These are phyloP conservation scores for Orius insidiosus DNA, from an alignment of 1,140 invertebrate genomes.

Conservation along the genomic window DNA sequence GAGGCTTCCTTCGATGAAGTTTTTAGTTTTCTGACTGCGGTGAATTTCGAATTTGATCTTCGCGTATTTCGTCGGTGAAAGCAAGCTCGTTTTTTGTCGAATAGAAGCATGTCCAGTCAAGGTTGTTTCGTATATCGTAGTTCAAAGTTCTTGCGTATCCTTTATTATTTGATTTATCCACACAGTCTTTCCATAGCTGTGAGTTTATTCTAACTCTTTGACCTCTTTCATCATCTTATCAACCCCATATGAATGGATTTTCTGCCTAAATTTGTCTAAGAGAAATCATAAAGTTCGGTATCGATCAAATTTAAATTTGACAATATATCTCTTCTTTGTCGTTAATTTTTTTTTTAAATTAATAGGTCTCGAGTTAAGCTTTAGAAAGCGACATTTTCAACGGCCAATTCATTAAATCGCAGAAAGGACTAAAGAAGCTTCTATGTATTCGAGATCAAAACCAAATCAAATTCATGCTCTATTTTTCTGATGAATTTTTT, in stretches of 20 bases:
- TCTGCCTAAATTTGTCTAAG: slow-evolving; percentile 21
- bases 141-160: slow-evolving; percentile 18
- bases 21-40: slow-evolving; percentile 10
- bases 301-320: slow-evolving; percentile 23
- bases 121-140: slow-evolving; percentile 16
- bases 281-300: slow-evolving; percentile 23
- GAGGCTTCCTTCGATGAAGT: neutral
- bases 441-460: slow-evolving; percentile 34
- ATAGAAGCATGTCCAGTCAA: slow-evolving; percentile 15
- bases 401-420: slow-evolving; percentile 31
- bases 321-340: slow-evolving; percentile 15
- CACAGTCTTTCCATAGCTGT: slow-evolving; percentile 16
- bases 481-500: slow-evolving; percentile 22
- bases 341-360: slow-evolving; percentile 11
- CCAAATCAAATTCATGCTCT: slow-evolving; percentile 30
- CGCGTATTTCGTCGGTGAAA: slow-evolving; percentile 17
- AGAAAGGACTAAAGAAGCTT: slow-evolving; percentile 35
- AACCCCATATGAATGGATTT: slow-evolving; percentile 22
- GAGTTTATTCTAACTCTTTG: slow-evolving; percentile 17
- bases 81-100: slow-evolving; percentile 15
- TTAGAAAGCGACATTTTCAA: slow-evolving; percentile 29
- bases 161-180: slow-evolving; percentile 13
- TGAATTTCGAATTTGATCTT: slow-evolving; percentile 15
- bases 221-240: slow-evolving; percentile 22
- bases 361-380: slow-evolving; percentile 23